These are phyloP conservation scores for Perognathus longimembris DNA, from an alignment of 2,113 vertebrate genomes.

Conservation along the genomic window DNA sequence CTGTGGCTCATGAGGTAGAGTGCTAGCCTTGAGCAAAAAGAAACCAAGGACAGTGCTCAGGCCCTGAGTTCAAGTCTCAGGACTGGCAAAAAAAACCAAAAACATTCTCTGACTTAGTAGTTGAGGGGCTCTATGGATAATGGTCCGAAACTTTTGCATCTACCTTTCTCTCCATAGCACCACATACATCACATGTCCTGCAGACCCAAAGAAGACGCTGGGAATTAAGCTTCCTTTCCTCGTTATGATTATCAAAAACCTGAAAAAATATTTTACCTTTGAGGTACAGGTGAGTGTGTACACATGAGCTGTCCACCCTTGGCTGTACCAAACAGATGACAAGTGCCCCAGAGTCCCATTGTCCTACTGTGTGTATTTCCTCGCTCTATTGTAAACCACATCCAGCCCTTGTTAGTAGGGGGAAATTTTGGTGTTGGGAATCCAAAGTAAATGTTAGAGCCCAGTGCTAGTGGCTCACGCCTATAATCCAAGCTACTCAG, in stretches of 20 bases:
- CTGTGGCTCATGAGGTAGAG: no score
- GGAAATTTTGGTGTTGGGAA: not conserved
- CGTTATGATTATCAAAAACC: constrained; percentile 98
- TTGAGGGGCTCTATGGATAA: not conserved
- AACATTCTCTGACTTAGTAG: not conserved
- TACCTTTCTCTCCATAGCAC: constrained; percentile 87
- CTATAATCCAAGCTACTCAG: no score
- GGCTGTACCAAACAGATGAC: not conserved
- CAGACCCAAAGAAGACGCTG: constrained; percentile 97
- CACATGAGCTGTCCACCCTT: not conserved
- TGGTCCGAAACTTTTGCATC: not conserved
- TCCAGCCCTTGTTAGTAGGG: not conserved
- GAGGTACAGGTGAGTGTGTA: constrained; percentile 94
- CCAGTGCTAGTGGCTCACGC: no score
- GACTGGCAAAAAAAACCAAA: no score
- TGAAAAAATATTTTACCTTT: constrained; percentile 98
- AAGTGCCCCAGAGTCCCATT: accelerated
- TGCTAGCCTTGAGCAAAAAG: no score
- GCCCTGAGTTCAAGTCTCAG: no score
- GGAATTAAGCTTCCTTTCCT: constrained; percentile 97
- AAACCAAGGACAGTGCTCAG: no score
- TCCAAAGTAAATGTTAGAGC: not conserved
- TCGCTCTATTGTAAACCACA: not conserved
- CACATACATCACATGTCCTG: constrained; percentile 98
- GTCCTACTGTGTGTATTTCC: not conserved